Evolutionary conservation across 2,888 invertebrate genomes (phyloP), one percentile per base, ranked within the genome.

Genomic region (Melanostoma scalare): DNA sequence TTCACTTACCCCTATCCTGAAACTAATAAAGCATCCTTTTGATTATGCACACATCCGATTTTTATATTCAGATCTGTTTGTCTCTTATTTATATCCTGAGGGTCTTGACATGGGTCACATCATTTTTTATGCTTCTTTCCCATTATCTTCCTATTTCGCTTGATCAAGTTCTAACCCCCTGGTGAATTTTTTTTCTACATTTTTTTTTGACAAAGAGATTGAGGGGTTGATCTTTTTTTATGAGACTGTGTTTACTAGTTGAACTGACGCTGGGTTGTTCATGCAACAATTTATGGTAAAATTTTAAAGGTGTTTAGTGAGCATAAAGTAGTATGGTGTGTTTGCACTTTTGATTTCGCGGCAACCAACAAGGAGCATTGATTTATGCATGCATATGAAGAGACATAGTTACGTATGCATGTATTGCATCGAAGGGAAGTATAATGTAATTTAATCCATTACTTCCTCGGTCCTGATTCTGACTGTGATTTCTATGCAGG

Each of bases 101-200:
- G 84, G 84, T 84, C 84, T 71, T 84, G 84, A 84, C 84, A 75
- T 84, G 84, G 84, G 84, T 84, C 84, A 84, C 84, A 61, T n/a
- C 60, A 71, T 76, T 80, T 78, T 67, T 60, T 67, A 50, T 69
- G 30, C 56, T 50, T 58, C 56, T 74, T 44, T 53, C 48, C 65
- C 52, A 78, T 78, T 79, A 71, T 75, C 84, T 67, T 67, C 55
- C 60, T 50, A 67, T 65, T 72, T 72, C 60, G 42, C 38, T 72
- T 67, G 74, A 79, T 75, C 79, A 60, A 79, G 61, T 79, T 48
- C 38, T 58, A 69, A 78, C 78, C 69, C 63, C 78, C 69, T 30
- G 63, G 65, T 42, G 60, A 35, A 48, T 71, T 52, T 75, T 61
- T 53, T 38, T 63, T 35, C 5, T 46, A 31, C 8, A 35, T 58